Base-by-base conservation (phyloP, 2,113 vertebrate species). In the Ammodytes dubius region DNA sequence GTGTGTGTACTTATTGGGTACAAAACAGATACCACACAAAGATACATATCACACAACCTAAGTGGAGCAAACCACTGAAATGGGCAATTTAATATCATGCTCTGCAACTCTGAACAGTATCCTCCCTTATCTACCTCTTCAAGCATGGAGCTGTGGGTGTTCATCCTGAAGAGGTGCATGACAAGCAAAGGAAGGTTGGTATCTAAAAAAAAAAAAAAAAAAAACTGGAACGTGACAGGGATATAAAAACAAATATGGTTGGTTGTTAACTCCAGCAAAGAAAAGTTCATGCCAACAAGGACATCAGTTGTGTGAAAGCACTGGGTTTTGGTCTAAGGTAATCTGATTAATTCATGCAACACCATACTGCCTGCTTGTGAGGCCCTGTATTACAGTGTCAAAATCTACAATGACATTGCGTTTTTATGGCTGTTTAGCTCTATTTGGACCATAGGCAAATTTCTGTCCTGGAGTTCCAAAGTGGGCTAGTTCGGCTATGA, bases 21-120 rank as follows among this genome's bases (percentile, higher is more conserved):
- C 17, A 66, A 46, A 52, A 75, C n/a, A 56, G 58, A 78, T 50
- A 14, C 5, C 43, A 71, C 60, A 53, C n/a, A 15, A n/a, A 37
- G 9, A 52, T 11, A 54, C 53, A 83, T 15, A 53, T 27, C 27
- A 70, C 45, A 46, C 49, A 40, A 65, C 40, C 6, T 17, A 57
- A 58, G 49, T 52, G 12, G 1, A n/a, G 45, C 47, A 63, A 88
- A 81, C 47, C 64, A 81, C 61, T 90, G 78, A 91, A 89, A 92
- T 53, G 79, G 81, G 76, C 77, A 85, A 89, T 92, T 90, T 90
- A 88, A 91, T 92, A 89, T 91, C 85, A 86, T 74, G 84, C 84
- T 87, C 70, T 74, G 74, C 73, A 85, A 82, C 83, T 89, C 73
- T 82, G 83, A 88, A 87, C 79, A 82, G 57, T 79, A 79, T 81